These are phyloP conservation scores for Palythoa heliodiscus DNA, from an alignment of 92 coral and sea anemone species.

Conservation along the genomic window DNA sequence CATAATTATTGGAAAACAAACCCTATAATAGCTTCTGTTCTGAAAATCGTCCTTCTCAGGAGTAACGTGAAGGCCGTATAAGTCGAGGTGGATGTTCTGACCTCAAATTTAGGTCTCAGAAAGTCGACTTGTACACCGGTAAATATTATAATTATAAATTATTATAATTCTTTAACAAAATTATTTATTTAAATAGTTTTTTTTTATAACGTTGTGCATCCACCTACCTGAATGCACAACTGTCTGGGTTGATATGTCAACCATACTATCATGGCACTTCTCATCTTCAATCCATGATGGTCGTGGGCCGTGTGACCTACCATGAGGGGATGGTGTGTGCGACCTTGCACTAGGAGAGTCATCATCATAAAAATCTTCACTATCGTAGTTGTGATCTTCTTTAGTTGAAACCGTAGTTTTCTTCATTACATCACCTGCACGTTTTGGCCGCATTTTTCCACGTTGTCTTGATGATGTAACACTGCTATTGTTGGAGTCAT, in stretches of 20 bases:
- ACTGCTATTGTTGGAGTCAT: constrained; percentile 71
- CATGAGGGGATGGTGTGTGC: constrained; percentile 34
- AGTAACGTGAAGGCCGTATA: no score
- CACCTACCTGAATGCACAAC: constrained; percentile 82
- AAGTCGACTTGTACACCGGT: no score
- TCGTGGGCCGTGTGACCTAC: constrained; percentile 36
- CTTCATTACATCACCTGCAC: constrained; percentile 57
- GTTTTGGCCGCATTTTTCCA: constrained; percentile 57
- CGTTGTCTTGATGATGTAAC: constrained; percentile 62
- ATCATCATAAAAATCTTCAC: constrained; percentile 72
- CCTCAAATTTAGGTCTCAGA: no score
- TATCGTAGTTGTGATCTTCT: constrained; percentile 49
- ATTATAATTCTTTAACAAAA: no score
- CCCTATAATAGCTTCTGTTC: no score
- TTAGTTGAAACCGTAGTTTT: constrained; percentile 48
- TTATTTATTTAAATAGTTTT: no score
- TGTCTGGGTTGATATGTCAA: constrained; percentile 89
- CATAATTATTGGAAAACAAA: no score
- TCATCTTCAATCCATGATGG: constrained; percentile 64
- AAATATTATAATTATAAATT: no score
- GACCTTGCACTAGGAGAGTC: constrained; percentile 60
- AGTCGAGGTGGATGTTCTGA: no score
- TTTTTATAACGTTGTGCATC: background rate
- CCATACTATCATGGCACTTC: constrained; percentile 67
- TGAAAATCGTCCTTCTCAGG: no score